Evolutionary conservation across 2,888 invertebrate species (phyloP).

Genomic region (Hypolimnas misippus): DNA sequence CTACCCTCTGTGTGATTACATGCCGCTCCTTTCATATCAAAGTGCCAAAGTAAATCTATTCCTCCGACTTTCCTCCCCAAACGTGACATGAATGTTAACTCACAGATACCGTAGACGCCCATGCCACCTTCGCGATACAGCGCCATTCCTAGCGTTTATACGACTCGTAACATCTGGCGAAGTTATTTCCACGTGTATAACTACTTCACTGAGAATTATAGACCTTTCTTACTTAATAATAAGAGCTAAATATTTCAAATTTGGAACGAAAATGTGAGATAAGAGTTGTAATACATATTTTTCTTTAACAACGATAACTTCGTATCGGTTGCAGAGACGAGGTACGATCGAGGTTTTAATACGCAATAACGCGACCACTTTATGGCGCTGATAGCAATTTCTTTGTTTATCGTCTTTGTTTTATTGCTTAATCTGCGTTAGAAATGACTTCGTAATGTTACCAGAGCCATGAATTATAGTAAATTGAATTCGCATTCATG

Average conservation of each 20-base stretch:
- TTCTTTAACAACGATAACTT: conserved; percentile 59
- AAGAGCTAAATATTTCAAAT: conserved; percentile 20
- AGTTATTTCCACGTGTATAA: conserved; percentile 29
- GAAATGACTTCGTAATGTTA: conserved; percentile 16
- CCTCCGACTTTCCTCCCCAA: conserved; percentile 53
- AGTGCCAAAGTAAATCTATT: conserved; percentile 56
- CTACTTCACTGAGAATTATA: conserved; percentile 19
- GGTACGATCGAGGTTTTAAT: conserved; percentile 69
- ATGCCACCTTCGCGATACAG: conserved; percentile 35
- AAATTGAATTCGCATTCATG: neutral
- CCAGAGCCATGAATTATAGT: neutral
- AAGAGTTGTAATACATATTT: conserved; percentile 44
- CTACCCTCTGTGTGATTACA: conserved; percentile 35
- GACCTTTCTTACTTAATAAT: conserved; percentile 23
- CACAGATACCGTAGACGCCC: conserved; percentile 29
- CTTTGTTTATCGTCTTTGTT: conserved; percentile 63
- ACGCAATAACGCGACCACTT: conserved; percentile 62
- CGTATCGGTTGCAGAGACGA: conserved; percentile 56
- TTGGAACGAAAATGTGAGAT: conserved; percentile 15
- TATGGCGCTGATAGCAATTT: conserved; percentile 63
- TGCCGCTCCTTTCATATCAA: conserved; percentile 41
- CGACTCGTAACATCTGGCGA: conserved; percentile 37
- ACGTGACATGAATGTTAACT: conserved; percentile 63
- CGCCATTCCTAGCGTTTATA: conserved; percentile 42
- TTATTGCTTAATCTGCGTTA: conserved; percentile 51